These are phyloP conservation scores for Idris sp. DNA, from an alignment of 1,140 invertebrate species.

Conservation along the genomic window DNA sequence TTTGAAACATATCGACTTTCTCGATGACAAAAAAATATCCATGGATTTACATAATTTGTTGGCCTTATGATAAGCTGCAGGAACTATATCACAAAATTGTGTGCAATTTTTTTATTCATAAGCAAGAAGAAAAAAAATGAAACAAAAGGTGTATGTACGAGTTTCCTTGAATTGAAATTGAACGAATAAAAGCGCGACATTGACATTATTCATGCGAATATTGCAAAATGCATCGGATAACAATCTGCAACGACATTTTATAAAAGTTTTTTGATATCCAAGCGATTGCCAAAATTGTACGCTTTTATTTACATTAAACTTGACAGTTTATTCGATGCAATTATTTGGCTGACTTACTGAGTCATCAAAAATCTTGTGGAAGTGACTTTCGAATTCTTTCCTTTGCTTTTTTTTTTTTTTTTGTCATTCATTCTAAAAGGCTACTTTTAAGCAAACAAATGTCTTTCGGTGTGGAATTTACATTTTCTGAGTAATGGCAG, in stretches of 20 bases:
- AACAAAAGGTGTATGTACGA: too few relatives aligned
- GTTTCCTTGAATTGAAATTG: too few relatives aligned
- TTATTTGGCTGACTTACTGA: conserved; percentile 12
- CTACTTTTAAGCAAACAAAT: conserved; percentile 24
- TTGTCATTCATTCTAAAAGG: too few relatives aligned
- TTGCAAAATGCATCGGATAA: conserved; percentile 28
- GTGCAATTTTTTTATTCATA: conserved; percentile 13
- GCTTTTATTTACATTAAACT: conserved; percentile 8
- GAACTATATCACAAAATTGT: conserved; percentile 12
- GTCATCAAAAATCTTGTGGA: conserved; percentile 40
- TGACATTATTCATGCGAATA: too few relatives aligned
- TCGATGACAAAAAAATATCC: conserved; percentile 4
- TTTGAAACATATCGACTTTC: conserved; percentile 23
- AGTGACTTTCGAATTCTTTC: too few relatives aligned
- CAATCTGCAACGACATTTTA: conserved; percentile 9
- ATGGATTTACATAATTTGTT: conserved; percentile 13
- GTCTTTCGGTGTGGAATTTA: conserved; percentile 3
- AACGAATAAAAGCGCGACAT: too few relatives aligned
- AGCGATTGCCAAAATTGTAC: conserved; percentile 14
- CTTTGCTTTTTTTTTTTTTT: too few relatives aligned
- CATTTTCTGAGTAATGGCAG: conserved; percentile 30
- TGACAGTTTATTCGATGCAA: conserved; percentile 12
- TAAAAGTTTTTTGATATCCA: conserved; percentile 9
- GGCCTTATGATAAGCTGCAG: background rate
- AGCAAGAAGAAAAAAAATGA: too few relatives aligned